Evolutionary conservation across 2,797 vertebrate genomes (phyloP), one percentile per base, ranked within the genome.

Genomic region (Muscicapa striata): DNA sequence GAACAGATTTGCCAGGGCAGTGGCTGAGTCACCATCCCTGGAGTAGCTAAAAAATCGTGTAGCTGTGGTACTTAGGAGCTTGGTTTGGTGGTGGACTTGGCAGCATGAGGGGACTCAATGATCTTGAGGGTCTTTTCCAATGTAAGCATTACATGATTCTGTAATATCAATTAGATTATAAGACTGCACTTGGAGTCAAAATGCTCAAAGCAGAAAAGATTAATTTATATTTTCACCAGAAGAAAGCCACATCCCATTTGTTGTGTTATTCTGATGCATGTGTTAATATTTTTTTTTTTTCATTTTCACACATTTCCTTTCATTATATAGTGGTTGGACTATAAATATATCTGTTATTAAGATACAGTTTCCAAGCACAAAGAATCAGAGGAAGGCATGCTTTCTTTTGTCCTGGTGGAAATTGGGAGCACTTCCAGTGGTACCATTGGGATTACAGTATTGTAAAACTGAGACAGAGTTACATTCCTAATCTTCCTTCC

Each of bases 301-400:
- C 4, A 73, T 77, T 92, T 94, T 91, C 66, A 81, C 51, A 7
- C 79, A 75, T 94, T 94, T 91, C 41, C 77, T 94, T 87, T 92
- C 67, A 66, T 93, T 91, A 61, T 57, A 61, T 29, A 94, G 72
- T 34, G 67, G 45, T 63, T 86, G 45, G 66, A 66, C 29, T 80
- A 57, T 15, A 93, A 93, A 84, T 69, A 63, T 13, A 73, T 32
- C 24, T 8, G 2, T 55, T 91, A 59, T 59, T 68, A 30, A 77
- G 62, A 77, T 66, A 34, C 7, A 89, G 78, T 58, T 81, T 91
- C 82, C 68, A 77, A 76, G 52, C 54, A 72, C 34, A 10, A 52
- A 75, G 79, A 84, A 62, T 85, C 68, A 75, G 76, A 74, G 62
- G 68, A 89, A 84, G 32, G 72, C 24, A 57, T 36, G 24, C 18